Base-by-base conservation (phyloP, 30 jellyfish, hydroid and myxozoan species). In the Chironex yamaguchii region DNA sequence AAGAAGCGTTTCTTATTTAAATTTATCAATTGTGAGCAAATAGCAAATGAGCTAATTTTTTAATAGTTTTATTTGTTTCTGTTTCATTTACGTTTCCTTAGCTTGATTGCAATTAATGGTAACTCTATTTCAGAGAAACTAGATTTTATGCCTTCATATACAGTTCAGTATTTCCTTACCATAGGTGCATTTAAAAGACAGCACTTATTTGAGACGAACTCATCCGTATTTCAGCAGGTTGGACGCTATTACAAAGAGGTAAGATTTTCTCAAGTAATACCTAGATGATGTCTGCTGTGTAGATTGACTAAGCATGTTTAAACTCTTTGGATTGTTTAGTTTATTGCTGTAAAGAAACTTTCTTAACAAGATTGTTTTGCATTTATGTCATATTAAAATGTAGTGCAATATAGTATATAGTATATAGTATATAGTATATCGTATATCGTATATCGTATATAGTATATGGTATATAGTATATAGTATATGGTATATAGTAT, bases 211-310 rank as follows among this genome's bases (percentile, higher is more conserved):
- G 99, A 94, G 52, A 76, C 91, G 30, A 36, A 52, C 12, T 78
- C 92, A 21, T 84, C 36, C 27, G 58, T 89, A 0, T 67, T 78
- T 2, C 88, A 89, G 23, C 95, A 73, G 49, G 52, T 94, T 27
- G 71, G 50, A 71, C 62, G 90, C 31, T 89, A 87, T 64, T 94
- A 94, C 91, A 94, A 90, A 33, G 96, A 83, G 34, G 96, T 88
- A 49, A 88, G 96, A 29, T 25, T 58, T 23, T 14, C 73, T 14
- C 28, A 12, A 9, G 27, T 6, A 58, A 9, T 6, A 11, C 12
- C 23, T 58, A 14, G 32, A 21, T 58, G 28, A 58, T 6, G 27
- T 29, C 27, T 6, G 14, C 13, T 58, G 6, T 58, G 28, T 58
- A 6, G 23, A 29, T 29, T 58, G 6, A 14, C n/a, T n/a, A n/a